phyloP scores from a whole-genome alignment of 2,888 invertebrate species.

The Dryadula phaetusa region DNA sequence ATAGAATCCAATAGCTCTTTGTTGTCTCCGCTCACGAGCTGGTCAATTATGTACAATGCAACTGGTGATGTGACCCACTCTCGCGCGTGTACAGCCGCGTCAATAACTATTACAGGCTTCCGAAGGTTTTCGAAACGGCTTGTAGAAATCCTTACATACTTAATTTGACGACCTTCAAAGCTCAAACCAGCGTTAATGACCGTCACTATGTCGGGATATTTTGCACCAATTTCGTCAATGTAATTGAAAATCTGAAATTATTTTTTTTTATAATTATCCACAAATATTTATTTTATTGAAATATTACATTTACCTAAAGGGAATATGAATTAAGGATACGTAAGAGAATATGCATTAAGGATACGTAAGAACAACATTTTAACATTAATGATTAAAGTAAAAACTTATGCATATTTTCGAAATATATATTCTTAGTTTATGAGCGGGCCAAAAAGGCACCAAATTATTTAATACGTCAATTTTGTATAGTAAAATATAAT shows the following conservation, averaged over 20 bases:
- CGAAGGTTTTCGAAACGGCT: constrained; percentile 68
- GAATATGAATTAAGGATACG: no score
- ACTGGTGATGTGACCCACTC: constrained; percentile 90
- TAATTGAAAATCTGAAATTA: constrained; percentile 80
- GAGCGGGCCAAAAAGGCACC: no score
- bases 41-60: constrained; percentile 87
- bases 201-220: constrained; percentile 77
- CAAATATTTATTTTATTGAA: no score
- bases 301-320: no score
- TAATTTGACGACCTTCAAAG: constrained; percentile 85
- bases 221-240: constrained; percentile 66
- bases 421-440: no score
- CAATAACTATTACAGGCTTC: constrained; percentile 85
- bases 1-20: constrained; percentile 79
- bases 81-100: constrained; percentile 86
- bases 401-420: no score
- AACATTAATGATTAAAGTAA: no score
- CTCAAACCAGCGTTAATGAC: constrained; percentile 84
- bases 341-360: no score
- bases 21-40: constrained; percentile 85
- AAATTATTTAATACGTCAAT: no score
- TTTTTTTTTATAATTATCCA: no score
- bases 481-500: background rate
- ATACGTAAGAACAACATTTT: no score
- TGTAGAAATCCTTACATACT: constrained; percentile 85